A percentile compares a stretch with the other conserved stretches of the same genome.
Evolutionary conservation across 1,140 invertebrate species (phyloP).

Genomic region (Papilio polyxenes): DNA sequence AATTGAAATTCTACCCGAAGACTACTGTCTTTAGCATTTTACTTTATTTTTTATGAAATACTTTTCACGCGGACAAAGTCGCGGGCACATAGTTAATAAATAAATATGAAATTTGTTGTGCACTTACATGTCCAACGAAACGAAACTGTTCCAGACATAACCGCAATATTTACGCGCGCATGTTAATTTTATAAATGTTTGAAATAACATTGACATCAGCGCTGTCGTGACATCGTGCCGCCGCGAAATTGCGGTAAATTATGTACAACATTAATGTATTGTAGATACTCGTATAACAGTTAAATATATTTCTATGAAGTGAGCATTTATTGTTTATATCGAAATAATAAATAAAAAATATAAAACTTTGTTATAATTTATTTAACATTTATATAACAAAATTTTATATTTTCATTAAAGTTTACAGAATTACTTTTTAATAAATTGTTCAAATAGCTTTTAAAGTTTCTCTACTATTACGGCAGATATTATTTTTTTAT

Average conservation of each 20-base stretch:
- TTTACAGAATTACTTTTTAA: background rate
- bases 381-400: no score
- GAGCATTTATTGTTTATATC: background rate
- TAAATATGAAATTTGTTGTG: background rate
- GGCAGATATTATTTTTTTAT: no score
- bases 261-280: background rate
- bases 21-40: no score
- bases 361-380: no score
- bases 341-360: no score
- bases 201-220: background rate
- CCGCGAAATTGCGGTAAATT: background rate
- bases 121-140: background rate
- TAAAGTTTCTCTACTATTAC: background rate
- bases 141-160: background rate
- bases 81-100: no score
- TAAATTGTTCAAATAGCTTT: background rate
- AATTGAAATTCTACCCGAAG: no score
- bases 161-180: background rate
- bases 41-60: no score
- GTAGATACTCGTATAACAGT: background rate
- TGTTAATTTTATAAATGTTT: constrained; percentile 16
- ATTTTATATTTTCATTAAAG: background rate
- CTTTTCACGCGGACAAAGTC: no score
- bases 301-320: background rate
- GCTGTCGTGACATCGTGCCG: background rate